These are phyloP conservation scores for Myotis vivesi DNA, from an alignment of 2,797 vertebrate genomes.

Conservation along the genomic window DNA sequence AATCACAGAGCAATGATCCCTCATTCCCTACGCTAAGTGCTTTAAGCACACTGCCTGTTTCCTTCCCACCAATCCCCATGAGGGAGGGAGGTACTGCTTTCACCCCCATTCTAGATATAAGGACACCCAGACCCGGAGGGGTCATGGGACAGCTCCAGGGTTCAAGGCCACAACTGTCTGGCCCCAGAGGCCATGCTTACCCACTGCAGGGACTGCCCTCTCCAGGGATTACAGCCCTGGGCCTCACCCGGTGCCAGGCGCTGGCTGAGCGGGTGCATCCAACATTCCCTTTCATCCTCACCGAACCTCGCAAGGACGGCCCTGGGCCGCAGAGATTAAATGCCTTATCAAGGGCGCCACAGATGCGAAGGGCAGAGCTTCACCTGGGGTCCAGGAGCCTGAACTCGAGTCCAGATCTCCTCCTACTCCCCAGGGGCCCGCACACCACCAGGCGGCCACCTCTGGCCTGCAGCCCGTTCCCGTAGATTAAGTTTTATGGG, in stretches of 20 bases:
- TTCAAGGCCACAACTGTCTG: neutral
- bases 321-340: neutral
- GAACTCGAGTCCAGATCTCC: neutral
- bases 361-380: neutral
- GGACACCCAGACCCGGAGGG: neutral
- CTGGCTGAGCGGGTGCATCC: neutral
- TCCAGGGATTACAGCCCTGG: rapidly evolving
- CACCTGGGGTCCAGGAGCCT: neutral
- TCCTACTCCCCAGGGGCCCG: neutral
- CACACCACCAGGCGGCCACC: neutral
- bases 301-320: rapidly evolving
- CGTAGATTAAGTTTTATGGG: slow-evolving; percentile 14
- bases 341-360: neutral
- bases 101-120: neutral
- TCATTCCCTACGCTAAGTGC: neutral
- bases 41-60: neutral
- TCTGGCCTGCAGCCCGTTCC: neutral
- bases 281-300: neutral
- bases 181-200: neutral
- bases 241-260: neutral
- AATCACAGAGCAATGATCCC: rapidly evolving
- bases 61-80: neutral
- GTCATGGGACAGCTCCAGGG: neutral
- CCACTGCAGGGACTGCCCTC: neutral
- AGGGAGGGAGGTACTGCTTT: neutral